Base-by-base conservation (phyloP, 2,888 invertebrate genomes). In the Myathropa florea region DNA sequence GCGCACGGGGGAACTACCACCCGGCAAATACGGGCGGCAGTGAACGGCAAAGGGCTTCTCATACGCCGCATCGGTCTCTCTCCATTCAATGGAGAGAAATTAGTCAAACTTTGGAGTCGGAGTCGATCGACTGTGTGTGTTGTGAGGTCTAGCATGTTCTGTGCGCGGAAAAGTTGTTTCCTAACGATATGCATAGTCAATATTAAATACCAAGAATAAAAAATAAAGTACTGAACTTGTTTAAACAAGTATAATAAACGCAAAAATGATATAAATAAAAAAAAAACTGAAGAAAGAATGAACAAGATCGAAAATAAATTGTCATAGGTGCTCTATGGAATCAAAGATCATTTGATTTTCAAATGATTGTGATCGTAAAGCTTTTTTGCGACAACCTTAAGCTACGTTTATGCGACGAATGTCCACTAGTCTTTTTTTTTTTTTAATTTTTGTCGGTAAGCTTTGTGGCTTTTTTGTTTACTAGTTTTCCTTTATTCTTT, bases 81-180 rank as follows among this genome's bases (percentile, higher is more conserved):
- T 77, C 63, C 53, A 68, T 73, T 63, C 39, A 60, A 64, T 85
- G 53, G 81, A 72, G 85, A 85, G 68, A 72, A 77, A 85, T 81
- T 81, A 85, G 85, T 85, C 76, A 77, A 82, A 81, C 81, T 85
- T 85, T 85, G 68, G 68, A 85, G 67, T 77, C 85, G 24, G 64
- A 77, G 68, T 60, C 81, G 81, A 81, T 81, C 85, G 85, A 73
- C 68, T 77, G 81, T 73, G 63, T 85, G 60, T 4, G 46, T 26
- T 65, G 30, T 60, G 46, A 12, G 24, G 53, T 67, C 61, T 79
- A 9, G 61, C 59, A 60, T 71, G 36, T 39, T 39, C 65, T 81
- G 21, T 26, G 64, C 75, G 67, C 72, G 67, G 68, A 67, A 72
- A 77, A 68, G 60, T 76, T 71, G 21, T 77, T 76, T 63, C 24